Base-by-base conservation (phyloP, 2,888 invertebrate genomes). In the Suillia variegata region DNA sequence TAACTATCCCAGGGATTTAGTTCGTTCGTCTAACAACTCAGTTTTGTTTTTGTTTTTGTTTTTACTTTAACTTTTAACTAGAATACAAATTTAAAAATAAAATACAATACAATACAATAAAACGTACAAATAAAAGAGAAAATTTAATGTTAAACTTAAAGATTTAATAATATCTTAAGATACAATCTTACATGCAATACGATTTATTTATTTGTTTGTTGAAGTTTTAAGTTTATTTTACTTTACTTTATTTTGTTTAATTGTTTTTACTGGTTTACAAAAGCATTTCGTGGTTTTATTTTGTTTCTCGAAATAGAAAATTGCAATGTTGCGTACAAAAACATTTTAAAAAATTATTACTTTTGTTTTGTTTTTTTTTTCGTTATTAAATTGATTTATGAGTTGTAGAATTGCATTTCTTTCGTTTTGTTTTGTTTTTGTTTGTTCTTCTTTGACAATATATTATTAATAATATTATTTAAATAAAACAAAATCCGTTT, bases 101-200 rank as follows among this genome's bases (percentile, higher is more conserved):
- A 38, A 13, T 4, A 38, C 5, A 26, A 5, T 6, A 38, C 6
- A n/a, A 13, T 10, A 38, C 3, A 38, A 38, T 38, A 38, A 38
- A 38, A 38, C n/a, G 10, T n/a, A 38, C 38, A 38, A 38, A 38
- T 38, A 13, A 38, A 5, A 38, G 12, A 38, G n/a, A 4, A 38
- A 38, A n/a, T 38, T 38, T 38, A 38, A 38, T 10, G 6, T 5
- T 38, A 38, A n/a, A n/a, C 45, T 45, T 45, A 18, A 18, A 18
- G 18, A 17, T 45, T 17, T 20, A 5, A 45, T 18, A 38, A 38
- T 38, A 38, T 38, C 38, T 38, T 38, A 38, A 4, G 38, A 38
- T n/a, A n/a, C n/a, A n/a, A n/a, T n/a, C n/a, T 13, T 38, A 38
- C 38, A 38, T 38, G n/a, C 38, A 38, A 38, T 38, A 38, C 38